Percentiles rank a stretch among this genome's conserved stretches.
These are phyloP conservation scores for Crypturellus tataupa DNA, from an alignment of 2,797 vertebrate genomes.

Conservation along the genomic window DNA sequence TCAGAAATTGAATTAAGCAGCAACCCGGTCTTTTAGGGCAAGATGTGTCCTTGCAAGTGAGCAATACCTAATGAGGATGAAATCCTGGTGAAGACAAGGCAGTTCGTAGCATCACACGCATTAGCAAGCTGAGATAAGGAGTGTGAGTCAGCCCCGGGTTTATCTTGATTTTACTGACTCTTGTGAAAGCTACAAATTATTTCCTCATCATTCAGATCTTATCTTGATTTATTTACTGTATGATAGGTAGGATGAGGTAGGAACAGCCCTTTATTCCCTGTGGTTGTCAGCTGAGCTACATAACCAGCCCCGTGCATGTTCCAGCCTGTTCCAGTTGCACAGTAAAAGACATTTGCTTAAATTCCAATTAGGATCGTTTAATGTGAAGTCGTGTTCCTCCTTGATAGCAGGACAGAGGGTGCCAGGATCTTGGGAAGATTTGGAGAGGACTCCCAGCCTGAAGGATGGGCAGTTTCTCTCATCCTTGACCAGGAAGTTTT, in stretches of 20 bases:
- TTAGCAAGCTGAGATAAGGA: constrained; percentile 32
- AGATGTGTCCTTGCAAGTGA: constrained; percentile 2
- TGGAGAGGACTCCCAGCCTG: neutral
- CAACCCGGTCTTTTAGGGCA: constrained; percentile 10
- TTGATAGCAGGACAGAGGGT: neutral
- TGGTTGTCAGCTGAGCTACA: neutral
- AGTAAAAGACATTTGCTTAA: neutral
- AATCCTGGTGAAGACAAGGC: neutral
- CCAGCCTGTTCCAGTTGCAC: neutral
- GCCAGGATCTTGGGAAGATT: neutral
- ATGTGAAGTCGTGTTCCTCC: neutral
- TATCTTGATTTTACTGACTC: constrained; percentile 33
- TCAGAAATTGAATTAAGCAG: constrained; percentile 34
- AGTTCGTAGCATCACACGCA: neutral
- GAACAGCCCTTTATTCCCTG: neutral
- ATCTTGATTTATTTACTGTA: constrained; percentile 25
- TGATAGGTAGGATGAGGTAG: neutral
- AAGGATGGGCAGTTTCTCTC: neutral
- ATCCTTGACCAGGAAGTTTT: neutral
- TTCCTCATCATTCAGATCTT: constrained; percentile 44
- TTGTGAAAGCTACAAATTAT: constrained; percentile 53
- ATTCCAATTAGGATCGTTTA: neutral
- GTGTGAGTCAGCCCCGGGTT: neutral
- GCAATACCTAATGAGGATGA: constrained; percentile 21
- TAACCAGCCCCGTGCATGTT: neutral